Base-by-base conservation (phyloP, 1,140 invertebrate genomes). In the Centruroides vittatus region DNA sequence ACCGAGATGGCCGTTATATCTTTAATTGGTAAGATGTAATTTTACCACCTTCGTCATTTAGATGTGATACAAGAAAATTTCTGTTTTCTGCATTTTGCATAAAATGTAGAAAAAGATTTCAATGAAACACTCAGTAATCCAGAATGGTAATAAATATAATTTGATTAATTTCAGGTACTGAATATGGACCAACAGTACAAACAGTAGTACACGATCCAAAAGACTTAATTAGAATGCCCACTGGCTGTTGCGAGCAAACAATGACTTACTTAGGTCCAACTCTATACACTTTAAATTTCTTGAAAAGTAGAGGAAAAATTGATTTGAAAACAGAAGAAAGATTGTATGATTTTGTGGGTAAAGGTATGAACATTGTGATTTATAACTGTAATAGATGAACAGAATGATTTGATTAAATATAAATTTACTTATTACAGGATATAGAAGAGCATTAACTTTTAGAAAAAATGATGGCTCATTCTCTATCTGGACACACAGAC, bases 181-280 rank as follows among this genome's bases (percentile, higher is more conserved):
- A 70, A 6, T 70, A 72, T 55, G 74, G 72, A 3, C 65, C 71
- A 0, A 68, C 69, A 7, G 67, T 73, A 8, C 48, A 63, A 48
- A 66, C 63, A 3, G 50, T 62, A 56, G 10, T 67, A 5, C 65
- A 67, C 11, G 70, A 70, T 48, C 64, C 72, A 3, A 67, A 71
- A 41, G 60, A 68, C 46, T 35, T 75, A 5, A 63, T 75, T 8
- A 48, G 58, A 55, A 59, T 68, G 35, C 75, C 75, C 0, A 69
- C 66, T 11, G 75, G 75, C 3, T 75, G 74, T 66, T 73, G 74
- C 1, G 74, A 76, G 59, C 75, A 76, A 63, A 75, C 72, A 12
- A 72, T 76, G 67, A 71, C 75, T 35, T 65, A 66, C 13, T 64
- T 76, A 48, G 73, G 72, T 0, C 74, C 74, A 10, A 70, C 69